phyloP scores from a whole-genome alignment of 2,888 invertebrate genomes.

The Plagodis pulveraria region DNA sequence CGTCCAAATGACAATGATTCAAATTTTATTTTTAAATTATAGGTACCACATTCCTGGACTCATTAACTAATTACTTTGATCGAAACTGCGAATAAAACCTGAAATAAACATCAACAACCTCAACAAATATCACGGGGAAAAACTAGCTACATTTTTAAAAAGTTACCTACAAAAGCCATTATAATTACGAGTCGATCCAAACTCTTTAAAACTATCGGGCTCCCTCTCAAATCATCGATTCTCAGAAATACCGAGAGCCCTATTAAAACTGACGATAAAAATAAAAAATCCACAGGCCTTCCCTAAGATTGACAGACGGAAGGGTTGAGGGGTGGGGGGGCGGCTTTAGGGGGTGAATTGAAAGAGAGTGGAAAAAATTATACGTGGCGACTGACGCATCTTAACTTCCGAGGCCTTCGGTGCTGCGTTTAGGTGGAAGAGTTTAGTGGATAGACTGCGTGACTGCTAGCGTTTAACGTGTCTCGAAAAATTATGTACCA shows the following conservation, averaged over 20 bases:
- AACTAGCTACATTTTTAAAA: neutral
- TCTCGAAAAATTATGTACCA: too few relatives aligned
- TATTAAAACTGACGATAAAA: slow-evolving; percentile 69
- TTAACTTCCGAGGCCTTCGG: slow-evolving; percentile 78
- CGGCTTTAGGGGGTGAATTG: slow-evolving; percentile 69
- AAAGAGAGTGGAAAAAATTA: slow-evolving; percentile 82
- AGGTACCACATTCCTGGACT: too few relatives aligned
- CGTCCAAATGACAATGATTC: too few relatives aligned
- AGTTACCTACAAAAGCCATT: slow-evolving; percentile 12
- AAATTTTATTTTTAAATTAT: too few relatives aligned
- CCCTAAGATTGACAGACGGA: slow-evolving; percentile 84
- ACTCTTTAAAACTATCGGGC: slow-evolving; percentile 43
- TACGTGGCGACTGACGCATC: slow-evolving; percentile 83
- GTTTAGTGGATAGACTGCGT: slow-evolving; percentile 26
- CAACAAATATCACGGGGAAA: neutral
- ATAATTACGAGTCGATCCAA: slow-evolving; percentile 18
- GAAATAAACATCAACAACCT: too few relatives aligned
- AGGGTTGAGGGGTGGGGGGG: slow-evolving; percentile 69
- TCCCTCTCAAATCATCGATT: slow-evolving; percentile 66
- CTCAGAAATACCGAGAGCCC: slow-evolving; percentile 57
- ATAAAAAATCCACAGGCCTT: slow-evolving; percentile 70
- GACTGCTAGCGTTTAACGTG: too few relatives aligned
- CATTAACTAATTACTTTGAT: too few relatives aligned
- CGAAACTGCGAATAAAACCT: too few relatives aligned
- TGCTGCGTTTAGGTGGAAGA: slow-evolving; percentile 54